These are phyloP conservation scores for Alexandromys fortis DNA, from an alignment of 2,113 vertebrate species.

Conservation along the genomic window DNA sequence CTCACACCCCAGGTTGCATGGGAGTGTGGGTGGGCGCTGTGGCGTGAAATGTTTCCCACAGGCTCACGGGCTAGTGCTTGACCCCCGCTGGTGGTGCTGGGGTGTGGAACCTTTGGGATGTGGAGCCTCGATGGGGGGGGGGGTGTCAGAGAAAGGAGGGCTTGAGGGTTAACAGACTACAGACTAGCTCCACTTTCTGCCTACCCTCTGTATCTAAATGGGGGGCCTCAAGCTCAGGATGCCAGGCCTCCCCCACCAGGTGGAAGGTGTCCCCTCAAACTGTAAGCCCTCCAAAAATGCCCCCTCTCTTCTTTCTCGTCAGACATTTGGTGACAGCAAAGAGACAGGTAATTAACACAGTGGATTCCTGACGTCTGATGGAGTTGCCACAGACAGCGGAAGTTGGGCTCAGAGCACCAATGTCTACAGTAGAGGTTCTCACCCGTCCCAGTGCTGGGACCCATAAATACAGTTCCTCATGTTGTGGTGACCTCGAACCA, in stretches of 20 bases:
- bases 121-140: not conserved
- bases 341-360: not conserved
- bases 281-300: not conserved
- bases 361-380: not conserved
- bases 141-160: not conserved
- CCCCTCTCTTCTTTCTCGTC: not conserved
- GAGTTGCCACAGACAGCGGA: rapidly evolving
- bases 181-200: not conserved
- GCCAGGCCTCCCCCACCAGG: not conserved
- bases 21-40: rapidly evolving
- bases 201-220: not conserved
- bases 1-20: not conserved
- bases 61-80: not conserved
- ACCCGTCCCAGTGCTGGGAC: not conserved
- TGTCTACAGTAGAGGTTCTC: not conserved
- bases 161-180: not conserved
- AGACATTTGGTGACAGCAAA: not conserved
- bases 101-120: not conserved
- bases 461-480: not conserved
- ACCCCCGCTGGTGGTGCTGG: not conserved
- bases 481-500: not conserved
- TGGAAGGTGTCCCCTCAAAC: not conserved
- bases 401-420: not conserved
- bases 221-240: not conserved
- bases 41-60: not conserved